Evolutionary conservation across 2,888 invertebrate genomes (phyloP), one percentile per base, ranked within the genome.

Genomic region (Dryocosmus kuriphilus): DNA sequence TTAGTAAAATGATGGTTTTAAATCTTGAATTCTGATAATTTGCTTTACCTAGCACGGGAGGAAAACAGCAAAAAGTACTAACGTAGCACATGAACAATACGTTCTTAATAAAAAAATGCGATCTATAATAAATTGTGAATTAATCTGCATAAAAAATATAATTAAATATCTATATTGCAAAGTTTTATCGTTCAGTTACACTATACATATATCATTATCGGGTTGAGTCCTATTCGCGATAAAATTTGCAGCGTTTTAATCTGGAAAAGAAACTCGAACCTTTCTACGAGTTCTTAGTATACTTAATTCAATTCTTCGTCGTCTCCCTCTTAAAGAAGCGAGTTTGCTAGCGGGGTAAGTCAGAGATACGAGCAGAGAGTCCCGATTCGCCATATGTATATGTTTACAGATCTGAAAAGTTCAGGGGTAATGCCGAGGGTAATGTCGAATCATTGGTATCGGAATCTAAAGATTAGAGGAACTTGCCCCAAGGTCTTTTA

Each of bases 381-480:
- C 51, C 46, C 51, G n/a, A n/a, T n/a, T n/a, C n/a, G 11, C 51
- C 38, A 71, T 51, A 51, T 51, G 30, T 71, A 71, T 71, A 71
- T 71, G 51, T 71, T 51, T 71, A 71, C 71, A 71, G 51, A 71
- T 51, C 41, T 71, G 46, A 71, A 71, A 71, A 71, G 27, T n/a
- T 19, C 67, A 41, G 46, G n/a, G n/a, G n/a, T n/a, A n/a, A n/a
- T n/a, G n/a, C n/a, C 6, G 16, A 16, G 51, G 71, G 51, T 71
- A 71, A 71, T 71, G 71, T 71, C 71, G 46, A 71, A 71, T 71
- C 71, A 71, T 71, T 71, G 46, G 71, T 71, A 71, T 71, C 51
- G 71, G 71, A 71, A 71, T 71, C 71, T n/a, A 51, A 71, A 71
- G 71, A 71, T 71, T 71, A 71, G 71, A n/a, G n/a, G n/a, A n/a